Percentiles rank a stretch among this genome's conserved stretches.
phyloP scores from a whole-genome alignment of 1,140 invertebrate species.

The Sitodiplosis mosellana region DNA sequence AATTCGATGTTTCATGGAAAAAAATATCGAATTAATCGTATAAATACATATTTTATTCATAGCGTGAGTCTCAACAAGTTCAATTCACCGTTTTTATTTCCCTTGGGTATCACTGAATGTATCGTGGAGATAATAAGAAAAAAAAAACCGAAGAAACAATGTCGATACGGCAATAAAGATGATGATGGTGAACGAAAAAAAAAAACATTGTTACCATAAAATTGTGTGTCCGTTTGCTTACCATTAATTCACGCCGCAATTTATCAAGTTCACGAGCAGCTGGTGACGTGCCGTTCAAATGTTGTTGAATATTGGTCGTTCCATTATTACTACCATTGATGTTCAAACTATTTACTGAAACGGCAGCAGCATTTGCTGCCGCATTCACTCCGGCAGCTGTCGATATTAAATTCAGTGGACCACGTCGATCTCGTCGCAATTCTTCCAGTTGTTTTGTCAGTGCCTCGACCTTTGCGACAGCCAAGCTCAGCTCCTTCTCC shows the following conservation, averaged over 20 bases:
- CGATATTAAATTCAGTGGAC: constrained; percentile 20
- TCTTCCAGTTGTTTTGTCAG: constrained; percentile 85
- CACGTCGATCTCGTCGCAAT: constrained; percentile 44
- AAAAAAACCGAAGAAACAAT: too few species aligned
- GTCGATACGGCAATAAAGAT: too few species aligned
- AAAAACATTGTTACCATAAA: too few species aligned
- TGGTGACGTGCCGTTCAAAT: constrained; percentile 41
- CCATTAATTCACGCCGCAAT: constrained; percentile 73
- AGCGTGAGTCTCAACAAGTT: too few species aligned
- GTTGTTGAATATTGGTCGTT: constrained; percentile 9
- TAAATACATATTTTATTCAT: too few species aligned
- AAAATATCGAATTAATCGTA: too few species aligned
- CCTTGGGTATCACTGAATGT: too few species aligned
- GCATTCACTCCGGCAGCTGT: constrained; percentile 3
- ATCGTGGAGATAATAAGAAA: too few species aligned
- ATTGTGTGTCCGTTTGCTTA: constrained; percentile 32
- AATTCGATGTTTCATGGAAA: too few species aligned
- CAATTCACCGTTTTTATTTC: too few species aligned
- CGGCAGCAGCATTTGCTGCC: constrained; percentile 13
- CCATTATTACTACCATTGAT: neutral
- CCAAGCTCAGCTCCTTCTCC: constrained; percentile 87
- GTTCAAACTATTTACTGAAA: constrained; percentile 3
- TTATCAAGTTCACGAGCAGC: constrained; percentile 77
- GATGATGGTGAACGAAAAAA: neutral
- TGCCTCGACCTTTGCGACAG: constrained; percentile 89